These are phyloP conservation scores for Sarcophaga rosellei DNA, from an alignment of 2,888 invertebrate genomes.

Conservation along the genomic window DNA sequence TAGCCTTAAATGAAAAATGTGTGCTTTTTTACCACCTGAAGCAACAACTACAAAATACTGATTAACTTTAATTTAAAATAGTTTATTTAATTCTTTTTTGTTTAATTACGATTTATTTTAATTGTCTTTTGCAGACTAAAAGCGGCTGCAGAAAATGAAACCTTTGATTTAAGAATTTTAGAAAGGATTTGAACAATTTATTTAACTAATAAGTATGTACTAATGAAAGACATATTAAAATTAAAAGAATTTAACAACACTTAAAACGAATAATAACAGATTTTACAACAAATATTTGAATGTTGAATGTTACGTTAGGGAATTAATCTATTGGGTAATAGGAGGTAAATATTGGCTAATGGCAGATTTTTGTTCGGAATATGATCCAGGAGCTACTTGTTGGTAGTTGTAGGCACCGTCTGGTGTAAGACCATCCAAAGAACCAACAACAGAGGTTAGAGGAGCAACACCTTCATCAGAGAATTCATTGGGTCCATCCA, in stretches of 20 bases:
- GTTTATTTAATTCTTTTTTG: no score
- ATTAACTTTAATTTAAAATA: no score
- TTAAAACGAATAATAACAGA: slow-evolving; percentile 37
- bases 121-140: no score
- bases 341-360: slow-evolving; percentile 75
- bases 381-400: slow-evolving; percentile 69
- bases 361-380: slow-evolving; percentile 61
- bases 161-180: no score
- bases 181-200: not conserved
- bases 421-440: slow-evolving; percentile 76
- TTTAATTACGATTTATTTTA: no score
- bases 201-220: slow-evolving; percentile 16
- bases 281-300: slow-evolving; percentile 36
- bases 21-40: no score
- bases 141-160: no score
- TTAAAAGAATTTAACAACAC: slow-evolving; percentile 29
- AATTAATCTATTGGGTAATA: slow-evolving; percentile 55
- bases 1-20: no score
- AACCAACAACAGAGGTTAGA: slow-evolving; percentile 77
- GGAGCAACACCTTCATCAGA: slow-evolving; percentile 77
- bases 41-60: no score
- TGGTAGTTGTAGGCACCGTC: slow-evolving; percentile 78
- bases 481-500: slow-evolving; percentile 77
- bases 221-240: slow-evolving; percentile 25
- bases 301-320: slow-evolving; percentile 2